These are phyloP conservation scores for Omphaloscelis lunosa DNA, from an alignment of 2,888 invertebrate species.

Conservation along the genomic window DNA sequence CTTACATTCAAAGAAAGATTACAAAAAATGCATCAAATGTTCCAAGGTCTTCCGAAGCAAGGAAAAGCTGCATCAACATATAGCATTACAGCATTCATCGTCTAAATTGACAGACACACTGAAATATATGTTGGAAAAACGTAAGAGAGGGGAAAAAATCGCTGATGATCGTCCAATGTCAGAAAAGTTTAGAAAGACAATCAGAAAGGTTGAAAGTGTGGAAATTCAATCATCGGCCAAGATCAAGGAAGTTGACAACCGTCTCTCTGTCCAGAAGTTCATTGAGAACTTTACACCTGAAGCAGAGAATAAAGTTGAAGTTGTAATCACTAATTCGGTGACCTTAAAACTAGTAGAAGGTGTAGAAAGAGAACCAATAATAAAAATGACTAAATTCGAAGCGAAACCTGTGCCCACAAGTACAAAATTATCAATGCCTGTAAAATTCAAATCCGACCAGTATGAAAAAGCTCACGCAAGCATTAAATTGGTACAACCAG, in stretches of 20 bases:
- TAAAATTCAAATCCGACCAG: slow-evolving; percentile 70
- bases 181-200: slow-evolving; percentile 73
- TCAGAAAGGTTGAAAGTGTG: slow-evolving; percentile 73
- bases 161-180: slow-evolving; percentile 54
- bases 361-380: slow-evolving; percentile 60
- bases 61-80: slow-evolving; percentile 74
- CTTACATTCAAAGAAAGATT: slow-evolving; percentile 75
- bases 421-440: slow-evolving; percentile 76
- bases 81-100: slow-evolving; percentile 74
- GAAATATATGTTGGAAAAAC: slow-evolving; percentile 78
- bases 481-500: slow-evolving; percentile 70
- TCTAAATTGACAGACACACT: slow-evolving; percentile 84
- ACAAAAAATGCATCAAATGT: slow-evolving; percentile 83
- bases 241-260: slow-evolving; percentile 68
- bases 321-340: slow-evolving; percentile 54
- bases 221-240: slow-evolving; percentile 63
- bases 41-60: slow-evolving; percentile 73
- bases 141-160: slow-evolving; percentile 66
- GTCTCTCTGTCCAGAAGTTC: slow-evolving; percentile 81
- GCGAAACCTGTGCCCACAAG: slow-evolving; percentile 22
- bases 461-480: slow-evolving; percentile 67
- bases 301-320: slow-evolving; percentile 55
- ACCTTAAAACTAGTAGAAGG: slow-evolving; percentile 67
- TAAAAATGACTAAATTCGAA: slow-evolving; percentile 78
- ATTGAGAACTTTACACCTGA: slow-evolving; percentile 85